Conservation (phyloP, 2,888 invertebrate species). For the Strigamia maritima region DNA sequence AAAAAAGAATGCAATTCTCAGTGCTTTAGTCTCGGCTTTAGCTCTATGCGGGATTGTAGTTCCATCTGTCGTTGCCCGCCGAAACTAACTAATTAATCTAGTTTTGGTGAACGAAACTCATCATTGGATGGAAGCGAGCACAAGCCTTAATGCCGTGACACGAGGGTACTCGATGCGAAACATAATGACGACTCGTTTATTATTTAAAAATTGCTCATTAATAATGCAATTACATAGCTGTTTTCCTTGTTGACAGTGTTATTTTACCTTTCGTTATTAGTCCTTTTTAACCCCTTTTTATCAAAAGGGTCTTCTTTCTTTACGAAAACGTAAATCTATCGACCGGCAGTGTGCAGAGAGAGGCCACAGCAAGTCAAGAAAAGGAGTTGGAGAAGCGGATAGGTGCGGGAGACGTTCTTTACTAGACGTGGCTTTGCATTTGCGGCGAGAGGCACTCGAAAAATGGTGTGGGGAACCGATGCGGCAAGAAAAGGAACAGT, state of each 20-base stretch:
- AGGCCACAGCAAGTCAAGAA: background rate
- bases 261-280: background rate
- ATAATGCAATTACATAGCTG: conserved; percentile 15
- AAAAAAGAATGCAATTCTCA: background rate
- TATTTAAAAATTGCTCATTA: conserved; percentile 15
- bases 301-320: background rate
- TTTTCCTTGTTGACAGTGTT: conserved; percentile 15
- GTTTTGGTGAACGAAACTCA: background rate
- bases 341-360: background rate
- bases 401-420: background rate
- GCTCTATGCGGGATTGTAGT: background rate
- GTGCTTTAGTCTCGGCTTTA: background rate
- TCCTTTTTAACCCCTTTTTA: background rate
- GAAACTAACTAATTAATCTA: conserved; percentile 15
- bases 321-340: background rate
- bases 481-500: conserved; percentile 10
- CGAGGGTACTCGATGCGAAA: background rate
- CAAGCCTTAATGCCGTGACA: background rate
- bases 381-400: background rate
- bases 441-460: conserved; percentile 5
- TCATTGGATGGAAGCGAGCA: background rate
- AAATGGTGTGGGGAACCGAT: conserved; percentile 10
- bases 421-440: conserved; percentile 15
- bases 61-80: conserved; percentile 10
- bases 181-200: conserved; percentile 15